Base-by-base conservation (phyloP, 2,797 vertebrate genomes). In the Naso thynnoides region DNA sequence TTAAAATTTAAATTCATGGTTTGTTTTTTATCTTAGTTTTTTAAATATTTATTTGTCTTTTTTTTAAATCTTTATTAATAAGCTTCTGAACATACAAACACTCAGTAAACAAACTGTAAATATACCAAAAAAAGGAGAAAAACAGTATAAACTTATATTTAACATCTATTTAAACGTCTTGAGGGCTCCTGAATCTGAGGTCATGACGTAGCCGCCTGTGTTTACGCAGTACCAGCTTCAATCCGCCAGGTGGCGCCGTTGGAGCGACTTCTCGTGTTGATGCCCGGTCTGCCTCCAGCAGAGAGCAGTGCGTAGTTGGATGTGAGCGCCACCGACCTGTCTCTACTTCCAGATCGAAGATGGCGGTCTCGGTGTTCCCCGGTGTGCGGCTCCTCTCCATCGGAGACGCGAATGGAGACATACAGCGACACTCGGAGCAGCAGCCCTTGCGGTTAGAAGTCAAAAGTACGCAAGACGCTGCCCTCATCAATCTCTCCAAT, bases 301-400 rank as follows among this genome's bases (percentile, higher is more conserved):
- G 79, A 83, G 88, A 85, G 85, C 77, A 65, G 85, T 84, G 86
- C 79, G 78, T 73, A 87, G 84, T 88, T 90, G 89, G 88, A 89
- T 85, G 90, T 87, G 87, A 91, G 88, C 90, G 84, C 86, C 81
- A 75, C 76, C 69, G 86, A 90, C 77, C 87, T 86, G 88, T 87
- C 88, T 92, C 86, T 88, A 91, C 88, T 91, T 90, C 92, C 88
- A 95, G 91, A 93, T 93, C 93, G 94, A 97, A 97, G 94, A 97
- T 97, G 96, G 94, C 96, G 92, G 96, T 97, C 96, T 97, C 97
- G 82, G 96, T 97, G 94, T 98, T 97, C 90, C 93, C 95, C 91
- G 96, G 97, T 95, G 96, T 97, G 96, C 96, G 97, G 92, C 97
- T 98, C 87, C 96, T 98, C 88, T 97, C 97, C 74, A 97, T 98